Evolutionary conservation across 53 echinoderm and acorn worm genomes (phyloP), one percentile per base, ranked within the genome.

Genomic region (Mesocentrotus franciscanus): DNA sequence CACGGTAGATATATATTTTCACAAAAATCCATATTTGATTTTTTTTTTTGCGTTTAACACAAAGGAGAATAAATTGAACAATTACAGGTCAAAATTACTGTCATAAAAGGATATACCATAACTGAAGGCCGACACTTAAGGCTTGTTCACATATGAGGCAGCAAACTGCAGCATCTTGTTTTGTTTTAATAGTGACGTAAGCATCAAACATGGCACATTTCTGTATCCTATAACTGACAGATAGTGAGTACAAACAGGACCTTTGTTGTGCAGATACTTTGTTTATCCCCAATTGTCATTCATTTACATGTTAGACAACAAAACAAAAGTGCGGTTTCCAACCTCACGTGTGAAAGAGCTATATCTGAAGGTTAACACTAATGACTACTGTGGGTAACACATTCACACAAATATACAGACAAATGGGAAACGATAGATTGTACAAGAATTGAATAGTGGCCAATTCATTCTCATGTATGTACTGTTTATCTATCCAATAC

Each of bases 371-470:
- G 64, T 64, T 20, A 64, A 64, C 20, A 64, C 81, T 81, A 81
- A 18, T 39, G 22, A 17, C 39, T 81, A 81, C 8, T 39, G 42
- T 13, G 81, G 6, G 36, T 24, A 70, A 70, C 1, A 39, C 58
- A 56, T 87, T 87, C 27, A 55, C 27, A 57, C 58, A 58, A 87
- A 57, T 58, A 87, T 57, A 87, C 87, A 87, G 87, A 58, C 9
- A n/a, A 58, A 20, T 39, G 22, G 24, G 87, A 26, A 87, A 59
- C 1, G 10, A 87, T 14, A 79, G 49, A 84, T 84, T 49, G 34
- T 14, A 58, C 4, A 87, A n/a, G 22, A 18, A 87, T 36, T 33
- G 36, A 81, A 81, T 42, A 81, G 13, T 10, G 17, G 18, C 36
- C 7, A 87, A 87, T 58, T 57, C 29, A 58, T 58, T 58, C 87